Base-by-base conservation (phyloP, 2,888 invertebrate genomes). In the Gymnocheta viridis region DNA sequence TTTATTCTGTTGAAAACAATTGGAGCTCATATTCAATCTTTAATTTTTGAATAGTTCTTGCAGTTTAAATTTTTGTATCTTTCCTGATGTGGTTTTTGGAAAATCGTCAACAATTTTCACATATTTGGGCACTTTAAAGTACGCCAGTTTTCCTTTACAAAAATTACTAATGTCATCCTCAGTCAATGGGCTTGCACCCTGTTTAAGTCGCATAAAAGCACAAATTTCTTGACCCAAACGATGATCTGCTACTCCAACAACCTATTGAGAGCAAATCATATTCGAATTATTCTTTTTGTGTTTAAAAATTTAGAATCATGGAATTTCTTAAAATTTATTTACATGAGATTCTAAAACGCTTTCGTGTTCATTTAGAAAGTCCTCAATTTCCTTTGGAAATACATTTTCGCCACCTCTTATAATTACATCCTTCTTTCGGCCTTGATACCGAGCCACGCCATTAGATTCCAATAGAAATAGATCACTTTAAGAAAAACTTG, bases 331-430 rank as follows among this genome's bases (percentile, higher is more conserved):
- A n/a, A n/a, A n/a, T n/a, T n/a, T n/a, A n/a, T n/a, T 64, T 89
- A 95, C 95, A 87, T 95, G 94, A 9, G 93, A 94, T 89, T 96
- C 95, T 17, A 93, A 88, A 49, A 96, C 92, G 86, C 93, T 92
- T 0, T 95, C 95, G 92, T 96, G 95, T 0, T 93, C 93, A 87
- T 94, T 93, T 5, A 96, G 89, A 79, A 94, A 93, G 76, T 95
- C 93, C 91, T 96, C 96, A 60, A 96, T 93, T 93, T 96, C 96
- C 93, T 93, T 94, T 0, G 96, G 96, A 89, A 94, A 96, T 82
- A 96, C 94, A 89, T 96, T 96, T 91, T 96, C 96, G 19, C 96
- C 96, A 2, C 96, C 96, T 82, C 96, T 92, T 79, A 95, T 95
- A 41, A 96, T 93, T 92, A 96, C 93, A 86, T 96, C 96, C 88